Base-by-base conservation (phyloP, 2,797 vertebrate species). In the Galaxias olidus region DNA sequence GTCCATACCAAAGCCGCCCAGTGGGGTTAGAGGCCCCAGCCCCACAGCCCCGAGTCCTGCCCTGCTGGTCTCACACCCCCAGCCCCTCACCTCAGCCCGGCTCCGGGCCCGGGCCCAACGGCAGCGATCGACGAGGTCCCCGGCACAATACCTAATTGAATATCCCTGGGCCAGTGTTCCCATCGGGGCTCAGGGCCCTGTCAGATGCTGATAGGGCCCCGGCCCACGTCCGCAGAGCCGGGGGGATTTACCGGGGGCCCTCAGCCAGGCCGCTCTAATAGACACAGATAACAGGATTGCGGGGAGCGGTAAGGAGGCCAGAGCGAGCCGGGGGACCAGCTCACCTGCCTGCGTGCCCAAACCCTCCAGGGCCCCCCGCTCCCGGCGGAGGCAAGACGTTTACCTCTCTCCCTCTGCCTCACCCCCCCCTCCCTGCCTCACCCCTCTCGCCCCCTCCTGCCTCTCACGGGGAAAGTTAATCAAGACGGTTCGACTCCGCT, bases 251-350 rank as follows among this genome's bases (percentile, higher is more conserved):
- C 62, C 78, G 73, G 61, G 61, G 81, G 76, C 80, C 72, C 77
- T 85, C 74, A 80, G 72, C 78, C 71, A 58, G 69, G 73, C 74
- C 59, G 81, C 83, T 88, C 80, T 87, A 92, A 92, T 90, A 92
- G 90, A 93, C 90, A 93, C 88, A 86, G 85, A 89, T 92, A 91
- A 93, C 76, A 51, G 88, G 90, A 92, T 91, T 91, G 86, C 61
- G 59, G 59, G 60, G 61, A 64, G 56, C 43, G 76, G 72, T 77
- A 78, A 40, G 77, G 61, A 70, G 76, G 61, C 59, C 72, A 69
- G 66, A 80, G 78, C 30, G 69, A 81, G 59, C 49, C 60, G 66
- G 78, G 78, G 79, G 78, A 82, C 73, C 72, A 74, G 75, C 81
- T 81, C 86, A 90, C 87, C 82, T 89, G 84, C 82, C 81, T 85